Conservation (phyloP, 2,113 vertebrate genomes). For the Alectura lathami region DNA sequence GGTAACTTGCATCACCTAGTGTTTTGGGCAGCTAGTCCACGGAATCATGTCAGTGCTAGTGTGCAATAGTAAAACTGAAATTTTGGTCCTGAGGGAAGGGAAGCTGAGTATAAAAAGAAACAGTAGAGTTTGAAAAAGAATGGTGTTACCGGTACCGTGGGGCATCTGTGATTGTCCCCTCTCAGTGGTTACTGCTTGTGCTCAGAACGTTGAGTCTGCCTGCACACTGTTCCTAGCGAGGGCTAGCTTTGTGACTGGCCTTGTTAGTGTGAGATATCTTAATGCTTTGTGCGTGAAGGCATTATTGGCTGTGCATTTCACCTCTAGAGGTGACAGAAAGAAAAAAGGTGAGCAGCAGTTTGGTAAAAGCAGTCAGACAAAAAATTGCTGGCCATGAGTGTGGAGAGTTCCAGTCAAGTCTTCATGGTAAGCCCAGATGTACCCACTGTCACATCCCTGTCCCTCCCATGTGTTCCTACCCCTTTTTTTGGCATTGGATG, state of each 20-base stretch:
- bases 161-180: rapidly evolving
- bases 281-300: not conserved
- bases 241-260: not conserved
- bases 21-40: not conserved
- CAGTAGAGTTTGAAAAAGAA: not conserved
- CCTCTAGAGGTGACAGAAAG: not conserved
- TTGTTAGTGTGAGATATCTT: not conserved
- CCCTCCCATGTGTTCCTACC: not conserved
- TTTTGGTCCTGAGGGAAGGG: not conserved
- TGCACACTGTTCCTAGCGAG: not conserved
- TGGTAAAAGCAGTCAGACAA: not conserved
- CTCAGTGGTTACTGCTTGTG: not conserved
- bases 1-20: not conserved
- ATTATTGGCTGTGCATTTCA: not conserved
- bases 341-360: not conserved
- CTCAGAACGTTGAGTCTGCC: not conserved
- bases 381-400: not conserved
- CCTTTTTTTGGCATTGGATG: not conserved
- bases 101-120: not conserved
- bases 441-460: not conserved
- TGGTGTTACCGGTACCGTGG: not conserved
- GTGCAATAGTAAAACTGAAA: not conserved
- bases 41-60: not conserved
- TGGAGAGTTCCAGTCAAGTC: not conserved
- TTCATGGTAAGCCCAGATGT: not conserved